Evolutionary conservation across 2,888 invertebrate species (phyloP), one percentile per base, ranked within the genome.

Genomic region (Troglohyphantes excavatus): DNA sequence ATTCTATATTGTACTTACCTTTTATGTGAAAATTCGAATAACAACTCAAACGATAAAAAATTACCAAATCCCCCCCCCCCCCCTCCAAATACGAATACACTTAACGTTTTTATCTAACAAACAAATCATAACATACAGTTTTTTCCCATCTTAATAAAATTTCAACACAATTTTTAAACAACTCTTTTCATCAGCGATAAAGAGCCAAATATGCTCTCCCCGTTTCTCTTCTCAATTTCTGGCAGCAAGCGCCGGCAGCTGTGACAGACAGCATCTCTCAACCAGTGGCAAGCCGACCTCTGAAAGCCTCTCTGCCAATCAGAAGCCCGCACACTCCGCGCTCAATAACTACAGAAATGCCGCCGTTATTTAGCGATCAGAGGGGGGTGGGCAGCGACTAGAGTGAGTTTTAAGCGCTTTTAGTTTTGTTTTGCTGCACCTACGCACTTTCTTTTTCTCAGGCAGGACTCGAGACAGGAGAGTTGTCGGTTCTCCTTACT

Each of bases 251-350:
- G 88, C 73, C 78, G 75, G 76, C 85, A 86, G 89, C 75, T 88
- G 88, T 76, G 87, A 83, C 86, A 70, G 88, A 82, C 79, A 84
- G 82, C 73, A 90, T 79, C 87, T 87, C 85, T 86, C 76, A 78
- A 86, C 82, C 88, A 89, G 88, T 89, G 88, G 88, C 88, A 82
- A 89, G 88, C 88, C 88, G 82, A 89, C 88, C 88, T 83, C 85
- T 78, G 85, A 86, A 86, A 86, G 85, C 76, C 76, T 76, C 82
- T 83, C 82, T 83, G 82, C 82, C 88, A 82, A 89, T 82, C 88
- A 82, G 82, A 63, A 67, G 27, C 75, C 43, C 46, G 75, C 88
- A 82, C 82, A 82, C 88, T 83, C 82, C 70, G 82, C 88, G 88
- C 88, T 89, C 88, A 89, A 89, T 89, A 89, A 82, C 85, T 86